Conservation (phyloP, 2,113 vertebrate genomes). For the Otolemur garnettii region DNA sequence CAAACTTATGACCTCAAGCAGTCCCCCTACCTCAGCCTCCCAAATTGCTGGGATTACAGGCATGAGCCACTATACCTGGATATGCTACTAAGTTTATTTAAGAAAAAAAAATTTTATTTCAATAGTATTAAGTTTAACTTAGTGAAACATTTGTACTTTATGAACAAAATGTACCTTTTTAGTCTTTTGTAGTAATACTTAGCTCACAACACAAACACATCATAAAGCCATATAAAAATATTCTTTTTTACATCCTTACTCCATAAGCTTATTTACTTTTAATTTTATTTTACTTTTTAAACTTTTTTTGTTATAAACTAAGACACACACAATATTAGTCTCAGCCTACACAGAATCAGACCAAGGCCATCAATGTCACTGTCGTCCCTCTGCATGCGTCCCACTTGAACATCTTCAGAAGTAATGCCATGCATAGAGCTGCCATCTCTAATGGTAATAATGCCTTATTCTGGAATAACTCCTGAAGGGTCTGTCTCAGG, state of each 20-base stretch:
- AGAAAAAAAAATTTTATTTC: too few species aligned
- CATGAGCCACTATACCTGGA: fast-evolving
- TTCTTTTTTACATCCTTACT: not conserved
- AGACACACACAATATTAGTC: not conserved
- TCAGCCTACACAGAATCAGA: not conserved
- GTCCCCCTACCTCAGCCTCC: not conserved
- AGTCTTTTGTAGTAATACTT: too few species aligned
- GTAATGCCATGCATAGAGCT: not conserved
- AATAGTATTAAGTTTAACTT: not conserved
- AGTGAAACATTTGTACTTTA: not conserved
- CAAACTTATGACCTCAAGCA: not conserved
- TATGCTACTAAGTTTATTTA: too few species aligned
- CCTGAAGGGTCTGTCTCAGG: not conserved
- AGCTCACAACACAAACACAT: not conserved
- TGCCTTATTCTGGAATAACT: not conserved
- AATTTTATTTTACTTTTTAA: not conserved
- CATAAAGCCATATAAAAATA: not conserved
- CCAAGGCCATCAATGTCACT: not conserved
- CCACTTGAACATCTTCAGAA: not conserved
- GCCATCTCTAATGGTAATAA: not conserved
- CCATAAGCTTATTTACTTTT: not conserved
- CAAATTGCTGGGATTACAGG: not conserved
- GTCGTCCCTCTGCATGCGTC: not conserved
- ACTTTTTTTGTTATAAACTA: not conserved
- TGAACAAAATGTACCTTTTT: not conserved